phyloP scores from a whole-genome alignment of 2,888 invertebrate genomes.

The Macropis europaea region DNA sequence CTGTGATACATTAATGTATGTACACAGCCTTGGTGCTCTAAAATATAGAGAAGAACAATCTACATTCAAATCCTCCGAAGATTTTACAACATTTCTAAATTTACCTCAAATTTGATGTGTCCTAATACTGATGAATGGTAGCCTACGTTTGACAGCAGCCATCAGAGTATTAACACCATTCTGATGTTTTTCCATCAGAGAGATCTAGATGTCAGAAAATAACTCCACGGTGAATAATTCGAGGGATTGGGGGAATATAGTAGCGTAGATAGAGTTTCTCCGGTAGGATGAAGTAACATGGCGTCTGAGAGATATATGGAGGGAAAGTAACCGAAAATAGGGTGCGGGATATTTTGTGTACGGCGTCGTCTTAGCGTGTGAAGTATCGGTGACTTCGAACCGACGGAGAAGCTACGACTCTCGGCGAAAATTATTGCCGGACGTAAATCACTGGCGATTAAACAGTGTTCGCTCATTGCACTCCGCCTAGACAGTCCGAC shows the following conservation, averaged over 20 bases:
- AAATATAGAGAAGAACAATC: too few relatives aligned
- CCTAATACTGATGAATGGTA: too few relatives aligned
- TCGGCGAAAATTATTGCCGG: constrained; percentile 9
- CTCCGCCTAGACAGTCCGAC: neutral
- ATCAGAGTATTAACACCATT: too few relatives aligned
- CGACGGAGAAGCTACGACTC: neutral
- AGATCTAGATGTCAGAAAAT: too few relatives aligned
- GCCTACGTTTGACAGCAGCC: too few relatives aligned
- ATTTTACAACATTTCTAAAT: too few relatives aligned
- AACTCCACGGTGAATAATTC: neutral
- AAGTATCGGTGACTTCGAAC: neutral
- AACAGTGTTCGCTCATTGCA: neutral
- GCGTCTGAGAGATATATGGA: constrained; percentile 14
- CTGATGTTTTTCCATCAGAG: too few relatives aligned
- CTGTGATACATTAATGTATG: too few relatives aligned
- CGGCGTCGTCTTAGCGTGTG: neutral
- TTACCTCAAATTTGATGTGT: too few relatives aligned
- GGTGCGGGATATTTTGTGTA: constrained; percentile 12
- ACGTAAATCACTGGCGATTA: constrained; percentile 3
- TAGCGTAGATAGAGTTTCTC: constrained; percentile 14
- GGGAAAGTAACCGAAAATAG: constrained; percentile 21
- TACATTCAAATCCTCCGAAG: too few relatives aligned
- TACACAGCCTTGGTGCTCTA: too few relatives aligned
- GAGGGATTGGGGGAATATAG: constrained; percentile 1
- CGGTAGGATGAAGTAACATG: neutral